Conservation (phyloP, 2,888 invertebrate species). For the Ophion obscuratus region DNA sequence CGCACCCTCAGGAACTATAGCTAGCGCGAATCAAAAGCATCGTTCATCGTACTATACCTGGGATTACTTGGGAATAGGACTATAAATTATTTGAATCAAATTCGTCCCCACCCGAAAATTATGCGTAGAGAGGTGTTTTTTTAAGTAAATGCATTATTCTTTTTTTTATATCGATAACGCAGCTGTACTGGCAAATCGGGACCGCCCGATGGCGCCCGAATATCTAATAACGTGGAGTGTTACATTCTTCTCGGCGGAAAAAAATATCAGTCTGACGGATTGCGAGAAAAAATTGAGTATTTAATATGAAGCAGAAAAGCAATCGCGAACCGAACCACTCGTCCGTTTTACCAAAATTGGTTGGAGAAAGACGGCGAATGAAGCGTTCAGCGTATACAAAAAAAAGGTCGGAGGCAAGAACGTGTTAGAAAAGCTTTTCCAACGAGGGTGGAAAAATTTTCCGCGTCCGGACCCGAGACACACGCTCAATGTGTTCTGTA, state of each 20-base stretch:
- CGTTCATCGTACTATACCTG: too few relatives aligned
- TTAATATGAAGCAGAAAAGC: conserved; percentile 4
- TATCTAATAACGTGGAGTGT: conserved; percentile 49
- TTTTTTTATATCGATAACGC: not conserved
- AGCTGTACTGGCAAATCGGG: not conserved
- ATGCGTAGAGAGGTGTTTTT: not conserved
- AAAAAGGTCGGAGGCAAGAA: conserved; percentile 39
- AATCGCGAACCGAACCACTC: conserved; percentile 20
- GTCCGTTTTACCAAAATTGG: conserved; percentile 54
- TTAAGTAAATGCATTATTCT: conserved; percentile 2
- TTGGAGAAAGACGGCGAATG: conserved; percentile 47
- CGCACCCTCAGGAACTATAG: too few relatives aligned
- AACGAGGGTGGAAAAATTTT: conserved; percentile 55
- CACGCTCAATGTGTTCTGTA: conserved; percentile 8
- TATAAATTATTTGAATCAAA: not conserved
- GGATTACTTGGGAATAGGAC: not conserved
- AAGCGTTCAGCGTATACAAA: conserved; percentile 46
- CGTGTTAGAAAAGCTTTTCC: conserved; percentile 63
- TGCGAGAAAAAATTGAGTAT: conserved; percentile 1
- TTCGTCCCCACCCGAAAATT: not conserved
- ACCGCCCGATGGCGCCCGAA: conserved; percentile 12
- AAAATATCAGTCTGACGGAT: conserved; percentile 45
- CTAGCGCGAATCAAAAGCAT: not conserved
- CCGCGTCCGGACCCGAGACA: conserved; percentile 33
- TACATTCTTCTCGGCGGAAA: conserved; percentile 42